These are phyloP conservation scores for Zaprionus nigranus DNA, from an alignment of 1,140 invertebrate species.

Conservation along the genomic window DNA sequence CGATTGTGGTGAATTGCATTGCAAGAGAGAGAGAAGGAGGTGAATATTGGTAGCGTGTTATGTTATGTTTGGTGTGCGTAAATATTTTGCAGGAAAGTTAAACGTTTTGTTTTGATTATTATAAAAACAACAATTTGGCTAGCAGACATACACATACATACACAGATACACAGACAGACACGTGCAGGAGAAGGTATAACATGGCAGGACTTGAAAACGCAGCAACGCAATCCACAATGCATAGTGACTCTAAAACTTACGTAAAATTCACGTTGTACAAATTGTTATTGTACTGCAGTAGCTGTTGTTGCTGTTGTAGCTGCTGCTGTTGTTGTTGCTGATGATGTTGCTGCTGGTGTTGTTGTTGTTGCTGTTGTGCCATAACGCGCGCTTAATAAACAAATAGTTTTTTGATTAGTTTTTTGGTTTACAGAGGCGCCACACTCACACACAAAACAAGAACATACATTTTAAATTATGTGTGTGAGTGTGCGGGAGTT, in stretches of 20 bases:
- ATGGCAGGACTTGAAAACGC: background rate
- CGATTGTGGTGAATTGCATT: constrained; percentile 12
- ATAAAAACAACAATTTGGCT: constrained; percentile 15
- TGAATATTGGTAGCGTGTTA: background rate
- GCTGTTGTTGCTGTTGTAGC: constrained; percentile 59
- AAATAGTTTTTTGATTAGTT: constrained; percentile 62
- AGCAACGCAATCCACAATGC: constrained; percentile 10
- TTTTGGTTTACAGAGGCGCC: constrained; percentile 21
- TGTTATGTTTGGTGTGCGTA: constrained; percentile 6
- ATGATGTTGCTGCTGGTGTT: constrained; percentile 57
- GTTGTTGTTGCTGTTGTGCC: constrained; percentile 75
- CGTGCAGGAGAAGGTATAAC: background rate
- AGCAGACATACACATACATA: constrained; percentile 15
- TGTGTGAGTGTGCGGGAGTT: constrained; percentile 2
- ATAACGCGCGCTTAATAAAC: constrained; percentile 70
- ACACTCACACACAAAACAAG: constrained; percentile 5
- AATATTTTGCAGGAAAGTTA: constrained; percentile 30
- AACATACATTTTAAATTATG: background rate
- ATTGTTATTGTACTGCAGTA: constrained; percentile 75
- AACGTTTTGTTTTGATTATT: constrained; percentile 8
- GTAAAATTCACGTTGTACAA: constrained; percentile 77
- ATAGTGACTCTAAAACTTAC: constrained; percentile 72
- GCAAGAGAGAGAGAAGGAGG: background rate
- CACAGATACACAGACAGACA: constrained; percentile 1
- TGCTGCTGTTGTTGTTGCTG: constrained; percentile 56